phyloP scores from a whole-genome alignment of 1,140 invertebrate genomes.

The Lepidurus couesii region DNA sequence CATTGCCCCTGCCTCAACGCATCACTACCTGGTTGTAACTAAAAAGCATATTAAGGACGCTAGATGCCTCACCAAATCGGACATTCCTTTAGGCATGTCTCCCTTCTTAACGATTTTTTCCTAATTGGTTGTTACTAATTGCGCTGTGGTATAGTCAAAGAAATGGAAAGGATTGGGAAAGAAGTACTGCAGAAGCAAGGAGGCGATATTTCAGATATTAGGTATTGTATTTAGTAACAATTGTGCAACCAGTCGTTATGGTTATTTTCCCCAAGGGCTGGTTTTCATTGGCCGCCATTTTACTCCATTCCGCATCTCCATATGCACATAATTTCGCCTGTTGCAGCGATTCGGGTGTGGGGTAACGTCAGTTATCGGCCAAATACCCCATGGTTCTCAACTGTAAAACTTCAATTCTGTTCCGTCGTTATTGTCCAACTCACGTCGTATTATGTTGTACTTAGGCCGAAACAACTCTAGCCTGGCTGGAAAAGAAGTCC shows the following conservation, averaged over 20 bases:
- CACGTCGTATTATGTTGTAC: background rate
- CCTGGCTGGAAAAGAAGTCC: background rate
- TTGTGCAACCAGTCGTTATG: background rate
- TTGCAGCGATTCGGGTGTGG: background rate
- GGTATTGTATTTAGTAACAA: background rate
- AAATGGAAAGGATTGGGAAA: slow-evolving; percentile 29
- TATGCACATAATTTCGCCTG: slow-evolving; percentile 34
- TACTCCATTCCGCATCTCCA: slow-evolving; percentile 34
- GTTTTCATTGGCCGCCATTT: slow-evolving; percentile 37
- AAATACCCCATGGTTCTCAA: slow-evolving; percentile 13
- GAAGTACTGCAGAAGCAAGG: slow-evolving; percentile 23
- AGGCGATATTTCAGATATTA: slow-evolving; percentile 25
- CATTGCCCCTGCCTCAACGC: slow-evolving; percentile 44
- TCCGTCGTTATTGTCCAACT: background rate
- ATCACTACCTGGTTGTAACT: slow-evolving; percentile 47
- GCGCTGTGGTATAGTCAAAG: slow-evolving; percentile 22
- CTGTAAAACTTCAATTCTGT: background rate
- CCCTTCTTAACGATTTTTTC: background rate
- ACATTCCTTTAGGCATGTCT: slow-evolving; percentile 2
- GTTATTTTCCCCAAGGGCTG: slow-evolving; percentile 36
- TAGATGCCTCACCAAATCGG: slow-evolving; percentile 39
- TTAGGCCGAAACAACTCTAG: background rate
- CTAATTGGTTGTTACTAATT: background rate
- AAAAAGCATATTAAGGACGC: slow-evolving; percentile 44
- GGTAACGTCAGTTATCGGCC: background rate